A percentile compares a stretch with the other conserved stretches of the same genome.
These are phyloP conservation scores for Torymus aiolomorphi DNA, from an alignment of 2,888 invertebrate genomes.

Conservation along the genomic window DNA sequence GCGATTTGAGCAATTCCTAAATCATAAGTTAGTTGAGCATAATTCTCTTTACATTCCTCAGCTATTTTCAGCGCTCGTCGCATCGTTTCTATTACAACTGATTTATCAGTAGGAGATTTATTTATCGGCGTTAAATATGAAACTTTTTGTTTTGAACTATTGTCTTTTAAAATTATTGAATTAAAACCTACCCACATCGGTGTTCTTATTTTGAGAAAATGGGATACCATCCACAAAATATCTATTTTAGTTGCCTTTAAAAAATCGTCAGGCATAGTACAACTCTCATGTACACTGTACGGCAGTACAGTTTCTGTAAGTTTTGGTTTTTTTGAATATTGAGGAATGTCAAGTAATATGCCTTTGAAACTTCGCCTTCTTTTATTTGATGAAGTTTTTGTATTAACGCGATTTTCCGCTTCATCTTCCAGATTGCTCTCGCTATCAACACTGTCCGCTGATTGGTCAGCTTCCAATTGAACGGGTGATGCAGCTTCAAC, in stretches of 20 bases:
- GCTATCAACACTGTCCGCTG: background rate
- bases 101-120: constrained; percentile 62
- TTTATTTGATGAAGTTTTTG: background rate
- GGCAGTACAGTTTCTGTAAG: background rate
- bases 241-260: constrained; percentile 64
- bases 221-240: constrained; percentile 58
- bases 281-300: background rate
- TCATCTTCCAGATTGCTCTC: background rate
- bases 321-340: background rate
- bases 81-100: constrained; percentile 64
- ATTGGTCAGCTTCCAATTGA: background rate
- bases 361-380: background rate
- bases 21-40: constrained; percentile 6
- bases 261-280: constrained; percentile 5
- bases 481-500: background rate
- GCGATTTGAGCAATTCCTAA: background rate
- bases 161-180: constrained; percentile 59
- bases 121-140: constrained; percentile 65
- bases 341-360: background rate
- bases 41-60: constrained; percentile 56
- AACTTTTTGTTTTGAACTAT: constrained; percentile 58
- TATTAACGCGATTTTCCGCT: too few species aligned
- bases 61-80: constrained; percentile 59
- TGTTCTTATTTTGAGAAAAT: constrained; percentile 59
- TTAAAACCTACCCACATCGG: constrained; percentile 68